Evolutionary conservation across 64 coral and sea anemone species (phyloP).

Genomic region (Actinia tenebrosa): DNA sequence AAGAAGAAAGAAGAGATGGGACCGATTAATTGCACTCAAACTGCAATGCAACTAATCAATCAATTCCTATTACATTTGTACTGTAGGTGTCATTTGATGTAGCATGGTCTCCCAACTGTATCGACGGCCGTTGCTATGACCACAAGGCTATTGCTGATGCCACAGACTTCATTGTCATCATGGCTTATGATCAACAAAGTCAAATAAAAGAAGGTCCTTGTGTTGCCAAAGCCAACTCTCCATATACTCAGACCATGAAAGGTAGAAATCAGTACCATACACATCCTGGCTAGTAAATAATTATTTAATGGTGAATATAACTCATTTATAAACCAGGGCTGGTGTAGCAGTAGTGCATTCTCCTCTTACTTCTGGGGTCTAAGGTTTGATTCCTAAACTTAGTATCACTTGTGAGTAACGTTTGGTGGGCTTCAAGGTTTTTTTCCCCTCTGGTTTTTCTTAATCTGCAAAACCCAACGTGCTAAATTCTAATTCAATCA

Average conservation of each 20-base stretch:
- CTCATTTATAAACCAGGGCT: too few relatives aligned
- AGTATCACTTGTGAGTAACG: too few relatives aligned
- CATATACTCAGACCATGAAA: conserved; percentile 72
- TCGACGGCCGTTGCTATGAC: conserved; percentile 98
- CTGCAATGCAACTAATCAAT: background rate
- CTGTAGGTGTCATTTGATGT: conserved; percentile 88
- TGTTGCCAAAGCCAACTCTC: conserved; percentile 83
- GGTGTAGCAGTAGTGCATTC: too few relatives aligned
- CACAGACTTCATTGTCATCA: conserved; percentile 88
- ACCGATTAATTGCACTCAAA: background rate
- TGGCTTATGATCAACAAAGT: conserved; percentile 97
- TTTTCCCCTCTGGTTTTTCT: too few relatives aligned
- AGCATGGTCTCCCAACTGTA: conserved; percentile 92
- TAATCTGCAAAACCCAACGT: too few relatives aligned
- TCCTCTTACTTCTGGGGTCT: too few relatives aligned
- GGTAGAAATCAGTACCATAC: conserved; percentile 21
- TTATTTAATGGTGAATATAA: too few relatives aligned
- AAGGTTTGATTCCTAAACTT: too few relatives aligned
- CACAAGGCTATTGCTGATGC: conserved; percentile 62
- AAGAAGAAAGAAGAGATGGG: background rate
- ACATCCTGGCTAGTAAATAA: too few relatives aligned
- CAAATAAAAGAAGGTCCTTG: conserved; percentile 83
- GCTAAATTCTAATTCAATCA: too few relatives aligned
- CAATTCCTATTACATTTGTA: too few relatives aligned
- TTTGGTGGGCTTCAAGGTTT: too few relatives aligned